A percentile compares a stretch with the other conserved stretches of the same genome.
phyloP scores from a whole-genome alignment of 2,797 vertebrate genomes.

The Labeo calbasu region DNA sequence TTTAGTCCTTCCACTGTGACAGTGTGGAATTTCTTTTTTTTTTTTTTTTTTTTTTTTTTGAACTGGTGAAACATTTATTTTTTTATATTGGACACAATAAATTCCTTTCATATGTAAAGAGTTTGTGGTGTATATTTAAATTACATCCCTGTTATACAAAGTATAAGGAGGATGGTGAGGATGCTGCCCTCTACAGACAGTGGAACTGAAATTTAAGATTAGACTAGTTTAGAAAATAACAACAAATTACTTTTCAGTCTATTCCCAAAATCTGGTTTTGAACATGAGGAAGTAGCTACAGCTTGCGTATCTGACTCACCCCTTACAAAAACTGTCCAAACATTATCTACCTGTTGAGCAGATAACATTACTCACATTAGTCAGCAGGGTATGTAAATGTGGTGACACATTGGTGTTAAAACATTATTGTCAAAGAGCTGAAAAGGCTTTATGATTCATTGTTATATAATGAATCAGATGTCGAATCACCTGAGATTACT shows the following conservation, averaged over 20 bases:
- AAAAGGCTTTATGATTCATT: not conserved
- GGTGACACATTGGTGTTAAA: not conserved
- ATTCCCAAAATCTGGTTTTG: not conserved
- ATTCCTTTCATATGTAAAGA: constrained; percentile 52
- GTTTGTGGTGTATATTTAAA: constrained; percentile 21
- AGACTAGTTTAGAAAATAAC: not conserved
- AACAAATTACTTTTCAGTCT: too few relatives aligned
- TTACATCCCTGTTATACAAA: not conserved
- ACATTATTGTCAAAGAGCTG: not conserved
- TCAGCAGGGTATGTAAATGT: not conserved
- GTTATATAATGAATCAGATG: not conserved
- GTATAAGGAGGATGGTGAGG: not conserved
- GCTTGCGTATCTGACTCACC: not conserved
- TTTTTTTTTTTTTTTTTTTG: constrained; percentile 37
- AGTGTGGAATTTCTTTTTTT: constrained; percentile 24
- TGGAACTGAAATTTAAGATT: not conserved
- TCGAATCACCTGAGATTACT: not conserved
- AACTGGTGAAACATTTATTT: constrained; percentile 54
- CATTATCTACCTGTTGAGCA: not conserved
- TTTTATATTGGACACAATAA: constrained; percentile 61
- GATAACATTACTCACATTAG: not conserved
- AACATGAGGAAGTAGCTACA: not conserved
- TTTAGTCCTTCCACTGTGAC: constrained; percentile 56
- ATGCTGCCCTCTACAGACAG: constrained; percentile 19
- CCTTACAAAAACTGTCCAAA: not conserved